Conservation (phyloP, 2,797 vertebrate genomes). For the Argyrosomus regius region DNA sequence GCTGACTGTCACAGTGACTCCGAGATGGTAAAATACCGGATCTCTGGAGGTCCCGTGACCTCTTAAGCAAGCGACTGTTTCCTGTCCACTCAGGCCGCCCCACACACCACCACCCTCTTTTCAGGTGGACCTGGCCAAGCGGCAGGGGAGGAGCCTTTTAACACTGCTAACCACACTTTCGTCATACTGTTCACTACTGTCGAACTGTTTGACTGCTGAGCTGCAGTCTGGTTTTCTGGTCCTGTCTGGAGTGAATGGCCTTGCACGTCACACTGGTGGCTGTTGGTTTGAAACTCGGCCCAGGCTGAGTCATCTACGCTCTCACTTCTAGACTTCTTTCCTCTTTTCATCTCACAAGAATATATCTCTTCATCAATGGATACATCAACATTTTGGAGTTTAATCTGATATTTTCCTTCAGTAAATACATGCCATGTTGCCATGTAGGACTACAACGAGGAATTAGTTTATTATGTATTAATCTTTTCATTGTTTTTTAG, state of each 20-base stretch:
- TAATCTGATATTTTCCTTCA: slow-evolving; percentile 26
- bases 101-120: slow-evolving; percentile 6
- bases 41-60: slow-evolving; percentile 45
- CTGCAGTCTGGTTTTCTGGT: slow-evolving; percentile 4
- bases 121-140: slow-evolving; percentile 40
- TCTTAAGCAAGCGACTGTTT: slow-evolving; percentile 14
- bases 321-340: slow-evolving; percentile 7
- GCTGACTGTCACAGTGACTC: slow-evolving; percentile 94
- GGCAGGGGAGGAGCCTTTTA: slow-evolving; percentile 56
- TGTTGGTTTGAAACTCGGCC: slow-evolving; percentile 9
- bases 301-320: slow-evolving; percentile 10
- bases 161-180: slow-evolving; percentile 68
- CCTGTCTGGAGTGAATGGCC: slow-evolving; percentile 6
- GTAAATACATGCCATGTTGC: background rate
- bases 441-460: background rate
- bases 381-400: slow-evolving; percentile 32
- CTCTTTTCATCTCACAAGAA: slow-evolving; percentile 4
- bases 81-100: slow-evolving; percentile 37
- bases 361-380: slow-evolving; percentile 11
- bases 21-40: slow-evolving; percentile 93
- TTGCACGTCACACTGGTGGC: slow-evolving; percentile 45
- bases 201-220: background rate
- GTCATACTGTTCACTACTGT: slow-evolving; percentile 7
- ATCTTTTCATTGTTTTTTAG: background rate
- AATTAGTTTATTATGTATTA: background rate